Percentiles rank a stretch among this genome's conserved stretches.
These are phyloP conservation scores for Labrus mixtus DNA, from an alignment of 2,113 vertebrate species.

Conservation along the genomic window DNA sequence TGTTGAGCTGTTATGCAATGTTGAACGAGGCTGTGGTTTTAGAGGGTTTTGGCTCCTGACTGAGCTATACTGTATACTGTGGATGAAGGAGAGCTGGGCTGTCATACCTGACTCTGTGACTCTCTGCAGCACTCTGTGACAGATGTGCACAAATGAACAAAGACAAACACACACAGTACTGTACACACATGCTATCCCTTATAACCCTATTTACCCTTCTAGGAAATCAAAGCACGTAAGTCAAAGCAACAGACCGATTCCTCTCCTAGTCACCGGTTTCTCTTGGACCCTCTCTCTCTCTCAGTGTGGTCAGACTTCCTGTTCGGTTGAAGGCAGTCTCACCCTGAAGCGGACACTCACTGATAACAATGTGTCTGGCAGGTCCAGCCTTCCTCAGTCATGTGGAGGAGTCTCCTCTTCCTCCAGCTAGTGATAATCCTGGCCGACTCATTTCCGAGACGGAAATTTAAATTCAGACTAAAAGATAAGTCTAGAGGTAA, in stretches of 20 bases:
- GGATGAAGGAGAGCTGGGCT: constrained; percentile 36
- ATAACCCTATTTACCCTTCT: not conserved
- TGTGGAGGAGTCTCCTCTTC: not conserved
- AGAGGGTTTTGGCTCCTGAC: constrained; percentile 53
- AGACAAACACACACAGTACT: not conserved
- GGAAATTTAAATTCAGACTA: too few relatives aligned
- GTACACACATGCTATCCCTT: not conserved
- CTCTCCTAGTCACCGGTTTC: not conserved
- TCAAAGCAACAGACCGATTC: not conserved
- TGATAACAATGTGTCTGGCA: constrained; percentile 32
- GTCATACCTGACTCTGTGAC: constrained; percentile 30
- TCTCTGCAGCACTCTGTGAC: constrained; percentile 20
- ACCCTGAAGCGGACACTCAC: not conserved
- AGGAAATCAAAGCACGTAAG: too few relatives aligned
- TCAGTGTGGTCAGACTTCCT: constrained; percentile 31
- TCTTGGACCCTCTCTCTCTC: not conserved
- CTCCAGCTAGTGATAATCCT: not conserved
- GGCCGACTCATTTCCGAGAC: too few relatives aligned
- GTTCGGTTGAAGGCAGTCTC: constrained; percentile 4
- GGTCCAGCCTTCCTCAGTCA: not conserved
- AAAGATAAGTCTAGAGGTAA: too few relatives aligned
- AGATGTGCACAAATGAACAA: constrained; percentile 30
- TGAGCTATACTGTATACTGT: constrained; percentile 56
- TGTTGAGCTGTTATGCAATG: constrained; percentile 66
- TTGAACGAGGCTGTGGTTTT: constrained; percentile 67